Conservation (phyloP, 1,140 invertebrate species). For the Caerostris extrusa region DNA sequence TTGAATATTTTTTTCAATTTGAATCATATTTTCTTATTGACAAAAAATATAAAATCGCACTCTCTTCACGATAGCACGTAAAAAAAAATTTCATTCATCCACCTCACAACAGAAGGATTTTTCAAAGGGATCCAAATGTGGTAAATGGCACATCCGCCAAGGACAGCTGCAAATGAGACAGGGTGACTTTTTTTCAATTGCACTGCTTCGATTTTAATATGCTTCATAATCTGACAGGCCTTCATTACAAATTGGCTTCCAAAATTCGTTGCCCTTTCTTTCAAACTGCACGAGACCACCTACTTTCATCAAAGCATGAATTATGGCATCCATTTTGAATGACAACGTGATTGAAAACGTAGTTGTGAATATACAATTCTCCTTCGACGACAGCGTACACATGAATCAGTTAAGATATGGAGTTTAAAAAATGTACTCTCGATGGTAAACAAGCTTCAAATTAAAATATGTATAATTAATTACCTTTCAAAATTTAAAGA, state of each 20-base stretch:
- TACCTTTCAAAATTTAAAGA: too few relatives aligned
- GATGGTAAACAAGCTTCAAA: not conserved
- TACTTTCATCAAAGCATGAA: not conserved
- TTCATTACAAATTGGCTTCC: not conserved
- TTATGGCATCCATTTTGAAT: not conserved
- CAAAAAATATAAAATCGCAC: too few relatives aligned
- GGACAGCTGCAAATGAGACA: not conserved
- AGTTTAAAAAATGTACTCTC: not conserved
- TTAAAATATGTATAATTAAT: too few relatives aligned
- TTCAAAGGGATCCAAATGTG: not conserved
- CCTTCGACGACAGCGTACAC: not conserved
- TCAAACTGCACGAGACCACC: not conserved
- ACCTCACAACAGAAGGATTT: too few relatives aligned
- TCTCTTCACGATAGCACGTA: too few relatives aligned
- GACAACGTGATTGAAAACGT: not conserved
- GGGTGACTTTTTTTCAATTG: not conserved
- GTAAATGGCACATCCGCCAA: not conserved
- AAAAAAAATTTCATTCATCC: too few relatives aligned
- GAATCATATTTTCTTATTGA: too few relatives aligned
- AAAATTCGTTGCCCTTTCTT: not conserved
- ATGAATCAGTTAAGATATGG: not conserved
- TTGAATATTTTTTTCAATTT: too few relatives aligned
- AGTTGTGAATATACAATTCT: not conserved
- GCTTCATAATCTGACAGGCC: not conserved
- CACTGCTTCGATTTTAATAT: not conserved